Evolutionary conservation across 2,888 invertebrate species (phyloP), one percentile per base, ranked within the genome.

Genomic region (Dryobotodes eremita): DNA sequence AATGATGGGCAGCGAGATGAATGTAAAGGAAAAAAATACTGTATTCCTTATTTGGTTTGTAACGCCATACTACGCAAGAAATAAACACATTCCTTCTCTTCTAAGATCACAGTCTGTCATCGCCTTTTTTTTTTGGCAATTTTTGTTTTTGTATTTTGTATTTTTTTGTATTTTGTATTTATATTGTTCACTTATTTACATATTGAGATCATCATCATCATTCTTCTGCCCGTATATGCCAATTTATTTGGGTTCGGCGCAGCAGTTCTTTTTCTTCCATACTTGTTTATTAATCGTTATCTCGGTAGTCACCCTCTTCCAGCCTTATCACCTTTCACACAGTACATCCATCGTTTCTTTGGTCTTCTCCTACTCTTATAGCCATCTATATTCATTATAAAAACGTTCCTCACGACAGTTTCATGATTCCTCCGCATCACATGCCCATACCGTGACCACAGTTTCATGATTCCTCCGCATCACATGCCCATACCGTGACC

Each of bases 31-130:
- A 15, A 46, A 26, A 23, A 36, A 0, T 31, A 23, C 15, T n/a
- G 23, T 20, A 62, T 15, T 31, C 5, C 31, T 48, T 61, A 48
- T 70, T 83, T 48, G 7, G 13, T 64, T 83, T 17, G 61, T 61
- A 71, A 72, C 55, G 64, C 50, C 72, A 46, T 31, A 53, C n/a
- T 64, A 59, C 59, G 48, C 17, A 59, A 23, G n/a, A 36, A 78
- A 70, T 61, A 42, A 20, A 62, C 23, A 66, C 61, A 13, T 36
- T 23, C 11, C 17, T 15, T 36, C n/a, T 55, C 20, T 62, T 62
- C 0, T 31, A 31, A 26, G 46, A 13, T 48, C 11, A 20, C 5
- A 20, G 20, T 48, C 20, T 66, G 13, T 13, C 68, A 5, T 50
- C 68, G 48, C 2, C 8, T 31, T 68, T 68, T 26, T 7, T 68